phyloP scores from a whole-genome alignment of 1,140 invertebrate species.

The Brachionus plicatilis region DNA sequence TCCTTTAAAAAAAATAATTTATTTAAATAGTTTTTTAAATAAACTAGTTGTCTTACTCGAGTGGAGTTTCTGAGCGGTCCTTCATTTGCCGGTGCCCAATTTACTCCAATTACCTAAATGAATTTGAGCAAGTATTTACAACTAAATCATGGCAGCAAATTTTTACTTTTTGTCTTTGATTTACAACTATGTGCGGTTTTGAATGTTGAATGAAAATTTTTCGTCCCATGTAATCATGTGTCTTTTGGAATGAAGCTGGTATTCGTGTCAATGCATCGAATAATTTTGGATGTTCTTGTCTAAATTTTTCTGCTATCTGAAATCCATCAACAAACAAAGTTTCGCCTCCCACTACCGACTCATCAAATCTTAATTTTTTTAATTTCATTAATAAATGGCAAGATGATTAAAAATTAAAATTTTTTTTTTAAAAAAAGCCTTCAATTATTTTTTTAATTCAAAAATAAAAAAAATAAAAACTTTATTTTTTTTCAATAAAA shows the following conservation, averaged over 20 bases:
- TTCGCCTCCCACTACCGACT: conserved; percentile 49
- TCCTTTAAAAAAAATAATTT: conserved; percentile 42
- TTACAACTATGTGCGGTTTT: conserved; percentile 48
- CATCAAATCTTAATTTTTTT: conserved; percentile 46
- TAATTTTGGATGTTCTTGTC: conserved; percentile 44
- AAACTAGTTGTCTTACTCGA: conserved; percentile 42
- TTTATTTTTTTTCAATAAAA: too few relatives aligned
- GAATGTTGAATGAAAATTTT: conserved; percentile 49
- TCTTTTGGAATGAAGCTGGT: conserved; percentile 52
- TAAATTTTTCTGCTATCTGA: conserved; percentile 46
- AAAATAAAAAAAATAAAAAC: neutral
- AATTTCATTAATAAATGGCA: too few relatives aligned
- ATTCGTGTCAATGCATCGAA: conserved; percentile 46
- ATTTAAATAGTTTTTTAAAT: neutral
- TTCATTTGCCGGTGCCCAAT: conserved; percentile 51
- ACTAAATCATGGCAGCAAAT: neutral
- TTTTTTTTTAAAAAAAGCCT: too few relatives aligned
- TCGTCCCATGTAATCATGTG: neutral
- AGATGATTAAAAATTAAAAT: too few relatives aligned
- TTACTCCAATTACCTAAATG: conserved; percentile 46
- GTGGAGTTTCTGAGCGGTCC: conserved; percentile 44
- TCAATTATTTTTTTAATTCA: too few relatives aligned
- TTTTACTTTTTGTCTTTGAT: conserved; percentile 45
- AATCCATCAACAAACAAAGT: conserved; percentile 48
- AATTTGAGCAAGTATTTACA: neutral